A percentile compares a stretch with the other conserved stretches of the same genome.
Conservation (phyloP, 2,888 invertebrate species). For the Drosophila silvestris region DNA sequence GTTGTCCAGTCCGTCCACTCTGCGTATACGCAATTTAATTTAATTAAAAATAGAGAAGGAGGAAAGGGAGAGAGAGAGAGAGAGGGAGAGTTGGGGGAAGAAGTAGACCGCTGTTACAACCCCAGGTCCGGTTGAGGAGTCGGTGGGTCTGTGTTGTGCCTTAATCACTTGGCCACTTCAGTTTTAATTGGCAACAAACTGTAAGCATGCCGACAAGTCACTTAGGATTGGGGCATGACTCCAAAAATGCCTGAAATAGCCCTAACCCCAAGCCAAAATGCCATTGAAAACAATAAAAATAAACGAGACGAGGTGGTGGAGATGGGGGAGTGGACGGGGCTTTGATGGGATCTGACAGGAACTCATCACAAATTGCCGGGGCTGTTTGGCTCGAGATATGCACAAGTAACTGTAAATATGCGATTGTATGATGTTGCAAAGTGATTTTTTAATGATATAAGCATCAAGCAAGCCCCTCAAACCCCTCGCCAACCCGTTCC, state of each 20-base stretch:
- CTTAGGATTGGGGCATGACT: slow-evolving; percentile 49
- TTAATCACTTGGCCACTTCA: slow-evolving; percentile 78
- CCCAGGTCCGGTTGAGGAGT: slow-evolving; percentile 28
- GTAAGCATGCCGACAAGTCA: slow-evolving; percentile 66
- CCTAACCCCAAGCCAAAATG: slow-evolving; percentile 33
- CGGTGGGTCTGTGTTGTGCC: slow-evolving; percentile 35
- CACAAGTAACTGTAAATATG: slow-evolving; percentile 42
- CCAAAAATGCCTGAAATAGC: slow-evolving; percentile 46
- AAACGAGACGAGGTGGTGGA: slow-evolving; percentile 24
- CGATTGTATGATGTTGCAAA: slow-evolving; percentile 34
- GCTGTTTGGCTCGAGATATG: slow-evolving; percentile 49
- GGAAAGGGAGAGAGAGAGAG: background rate
- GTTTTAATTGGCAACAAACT: slow-evolving; percentile 80
- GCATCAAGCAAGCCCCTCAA: background rate
- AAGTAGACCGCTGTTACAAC: slow-evolving; percentile 28
- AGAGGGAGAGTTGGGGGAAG: too few relatives aligned
- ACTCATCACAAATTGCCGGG: slow-evolving; percentile 40
- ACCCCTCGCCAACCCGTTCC: background rate
- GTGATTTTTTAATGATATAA: slow-evolving; percentile 54
- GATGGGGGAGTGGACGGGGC: background rate
- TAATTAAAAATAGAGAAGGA: slow-evolving; percentile 65
- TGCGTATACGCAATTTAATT: slow-evolving; percentile 80
- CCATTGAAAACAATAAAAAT: slow-evolving; percentile 68
- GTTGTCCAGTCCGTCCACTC: slow-evolving; percentile 51
- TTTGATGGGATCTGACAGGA: slow-evolving; percentile 5